Percentiles rank a stretch among this genome's conserved stretches.
These are phyloP conservation scores for Cyanoderma ruficeps DNA, from an alignment of 2,113 vertebrate species.

Conservation along the genomic window DNA sequence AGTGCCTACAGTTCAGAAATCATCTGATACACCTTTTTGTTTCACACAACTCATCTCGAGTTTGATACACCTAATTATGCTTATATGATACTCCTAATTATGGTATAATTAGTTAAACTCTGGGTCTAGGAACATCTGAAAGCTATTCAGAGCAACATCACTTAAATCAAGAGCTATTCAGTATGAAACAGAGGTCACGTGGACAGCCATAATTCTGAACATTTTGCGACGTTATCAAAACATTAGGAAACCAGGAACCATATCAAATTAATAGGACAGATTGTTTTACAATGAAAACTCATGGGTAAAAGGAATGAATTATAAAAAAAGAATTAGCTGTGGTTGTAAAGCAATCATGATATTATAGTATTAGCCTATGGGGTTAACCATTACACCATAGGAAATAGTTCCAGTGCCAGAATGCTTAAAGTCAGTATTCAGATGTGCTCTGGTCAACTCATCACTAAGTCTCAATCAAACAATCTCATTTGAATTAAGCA, in stretches of 20 bases:
- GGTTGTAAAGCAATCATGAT: background rate
- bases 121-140: background rate
- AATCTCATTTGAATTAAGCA: background rate
- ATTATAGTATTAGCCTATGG: background rate
- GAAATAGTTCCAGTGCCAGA: background rate
- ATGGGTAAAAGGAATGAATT: background rate
- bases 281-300: background rate
- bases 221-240: background rate
- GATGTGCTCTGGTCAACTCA: background rate
- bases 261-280: background rate
- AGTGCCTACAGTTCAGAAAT: background rate
- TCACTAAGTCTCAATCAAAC: background rate
- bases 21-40: background rate
- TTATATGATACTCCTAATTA: background rate
- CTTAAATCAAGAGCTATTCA: background rate
- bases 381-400: constrained; percentile 8
- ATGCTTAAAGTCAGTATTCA: background rate
- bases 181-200: background rate
- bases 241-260: background rate
- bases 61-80: background rate
- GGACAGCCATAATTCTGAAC: background rate
- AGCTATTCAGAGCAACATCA: background rate
- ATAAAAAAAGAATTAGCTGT: background rate
- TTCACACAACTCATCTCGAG: background rate
- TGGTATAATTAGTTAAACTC: background rate